Evolutionary conservation across 1,140 invertebrate species (phyloP).

Genomic region (Thaumatotibia leucotreta): DNA sequence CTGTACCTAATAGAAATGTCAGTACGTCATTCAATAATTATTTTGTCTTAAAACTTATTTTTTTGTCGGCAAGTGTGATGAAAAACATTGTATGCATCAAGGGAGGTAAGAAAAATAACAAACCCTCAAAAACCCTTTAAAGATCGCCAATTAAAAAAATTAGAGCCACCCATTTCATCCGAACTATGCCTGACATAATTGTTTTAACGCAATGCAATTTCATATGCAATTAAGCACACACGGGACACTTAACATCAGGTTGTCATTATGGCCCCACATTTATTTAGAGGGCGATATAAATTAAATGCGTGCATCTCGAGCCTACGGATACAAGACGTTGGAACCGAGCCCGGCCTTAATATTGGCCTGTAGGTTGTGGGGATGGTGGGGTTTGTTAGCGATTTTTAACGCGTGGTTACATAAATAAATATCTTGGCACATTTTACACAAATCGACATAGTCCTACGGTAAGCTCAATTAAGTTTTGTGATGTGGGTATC

Average conservation of each 20-base stretch:
- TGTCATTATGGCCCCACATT: slow-evolving; percentile 25
- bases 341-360: slow-evolving; percentile 56
- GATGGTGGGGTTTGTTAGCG: slow-evolving; percentile 15
- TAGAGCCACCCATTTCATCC: neutral
- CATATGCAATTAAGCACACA: slow-evolving; percentile 16
- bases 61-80: too few species aligned
- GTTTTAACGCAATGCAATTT: slow-evolving; percentile 3
- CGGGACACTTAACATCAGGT: slow-evolving; percentile 21
- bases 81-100: too few species aligned
- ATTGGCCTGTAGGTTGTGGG: slow-evolving; percentile 23
- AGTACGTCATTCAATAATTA: too few species aligned
- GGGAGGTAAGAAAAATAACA: too few species aligned
- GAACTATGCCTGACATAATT: slow-evolving; percentile 1
- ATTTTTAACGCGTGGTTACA: neutral
- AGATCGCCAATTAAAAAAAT: neutral
- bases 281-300: slow-evolving; percentile 48
- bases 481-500: too few species aligned
- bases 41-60: too few species aligned
- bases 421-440: too few species aligned
- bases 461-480: too few species aligned
- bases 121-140: too few species aligned
- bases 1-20: too few species aligned
- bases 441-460: too few species aligned
- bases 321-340: slow-evolving; percentile 61
- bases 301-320: slow-evolving; percentile 40